Evolutionary conservation across 2,797 vertebrate species (phyloP).

Genomic region (Notamacropus eugenii): DNA sequence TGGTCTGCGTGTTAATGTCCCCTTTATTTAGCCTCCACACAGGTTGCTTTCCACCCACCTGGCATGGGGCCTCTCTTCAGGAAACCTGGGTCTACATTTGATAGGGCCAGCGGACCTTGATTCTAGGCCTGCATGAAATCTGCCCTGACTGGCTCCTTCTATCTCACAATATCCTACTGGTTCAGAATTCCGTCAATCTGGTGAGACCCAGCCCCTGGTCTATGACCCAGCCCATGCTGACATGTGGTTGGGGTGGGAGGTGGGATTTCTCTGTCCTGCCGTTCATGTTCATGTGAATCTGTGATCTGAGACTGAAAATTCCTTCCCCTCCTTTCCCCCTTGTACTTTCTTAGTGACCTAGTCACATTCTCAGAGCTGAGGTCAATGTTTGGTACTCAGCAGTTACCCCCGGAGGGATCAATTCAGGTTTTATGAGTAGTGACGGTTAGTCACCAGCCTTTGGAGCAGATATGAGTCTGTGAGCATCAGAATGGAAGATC

Average conservation of each 20-base stretch:
- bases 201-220: background rate
- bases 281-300: background rate
- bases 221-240: background rate
- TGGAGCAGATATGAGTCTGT: background rate
- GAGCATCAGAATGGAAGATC: background rate
- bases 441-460: too few relatives aligned
- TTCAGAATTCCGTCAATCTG: background rate
- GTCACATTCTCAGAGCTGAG: background rate
- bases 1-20: constrained; percentile 83
- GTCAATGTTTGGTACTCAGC: background rate
- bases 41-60: constrained; percentile 55
- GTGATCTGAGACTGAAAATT: background rate
- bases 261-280: background rate
- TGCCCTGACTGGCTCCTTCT: background rate
- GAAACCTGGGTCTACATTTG: background rate
- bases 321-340: background rate
- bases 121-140: rapidly evolving
- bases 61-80: background rate
- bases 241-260: too few relatives aligned
- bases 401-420: background rate
- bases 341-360: background rate
- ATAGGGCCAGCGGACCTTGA: background rate
- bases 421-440: background rate
- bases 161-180: background rate
- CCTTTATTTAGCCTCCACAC: constrained; percentile 75